A percentile compares a stretch with the other conserved stretches of the same genome.
phyloP scores from a whole-genome alignment of 2,797 vertebrate genomes.

The Megaceryle alcyon region DNA sequence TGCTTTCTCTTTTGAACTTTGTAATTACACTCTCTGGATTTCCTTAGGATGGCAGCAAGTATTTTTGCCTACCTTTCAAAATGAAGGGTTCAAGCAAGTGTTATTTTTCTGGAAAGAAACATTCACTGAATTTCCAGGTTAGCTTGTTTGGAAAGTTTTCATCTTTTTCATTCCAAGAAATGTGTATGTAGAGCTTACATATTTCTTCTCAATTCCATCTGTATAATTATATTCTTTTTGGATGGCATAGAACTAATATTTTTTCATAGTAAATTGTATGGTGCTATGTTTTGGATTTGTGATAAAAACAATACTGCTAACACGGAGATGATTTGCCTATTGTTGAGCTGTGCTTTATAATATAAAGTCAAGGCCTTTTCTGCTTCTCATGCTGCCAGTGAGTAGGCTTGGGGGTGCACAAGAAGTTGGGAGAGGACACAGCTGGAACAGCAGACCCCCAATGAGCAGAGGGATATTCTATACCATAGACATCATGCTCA shows the following conservation, averaged over 20 bases:
- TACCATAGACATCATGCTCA: rapidly evolving
- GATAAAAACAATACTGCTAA: not conserved
- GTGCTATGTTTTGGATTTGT: not conserved
- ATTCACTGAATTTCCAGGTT: not conserved
- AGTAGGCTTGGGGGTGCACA: not conserved
- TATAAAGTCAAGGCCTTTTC: not conserved
- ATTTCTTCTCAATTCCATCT: not conserved
- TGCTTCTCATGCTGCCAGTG: not conserved
- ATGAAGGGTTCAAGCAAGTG: not conserved
- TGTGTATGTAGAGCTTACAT: not conserved
- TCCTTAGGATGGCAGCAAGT: not conserved
- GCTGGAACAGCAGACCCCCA: not conserved
- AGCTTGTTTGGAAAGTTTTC: not conserved
- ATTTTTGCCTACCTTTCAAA: not conserved
- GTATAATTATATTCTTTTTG: not conserved
- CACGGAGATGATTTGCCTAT: rapidly evolving
- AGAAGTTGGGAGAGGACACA: not conserved
- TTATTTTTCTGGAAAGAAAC: not conserved
- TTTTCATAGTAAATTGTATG: not conserved
- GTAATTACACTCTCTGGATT: not conserved
- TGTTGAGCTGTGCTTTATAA: not conserved
- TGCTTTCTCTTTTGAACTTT: not conserved
- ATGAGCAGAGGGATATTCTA: not conserved
- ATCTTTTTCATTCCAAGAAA: not conserved
- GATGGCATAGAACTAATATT: not conserved